Evolutionary conservation across 2,113 vertebrate genomes (phyloP).

Genomic region (Globicephala melas): DNA sequence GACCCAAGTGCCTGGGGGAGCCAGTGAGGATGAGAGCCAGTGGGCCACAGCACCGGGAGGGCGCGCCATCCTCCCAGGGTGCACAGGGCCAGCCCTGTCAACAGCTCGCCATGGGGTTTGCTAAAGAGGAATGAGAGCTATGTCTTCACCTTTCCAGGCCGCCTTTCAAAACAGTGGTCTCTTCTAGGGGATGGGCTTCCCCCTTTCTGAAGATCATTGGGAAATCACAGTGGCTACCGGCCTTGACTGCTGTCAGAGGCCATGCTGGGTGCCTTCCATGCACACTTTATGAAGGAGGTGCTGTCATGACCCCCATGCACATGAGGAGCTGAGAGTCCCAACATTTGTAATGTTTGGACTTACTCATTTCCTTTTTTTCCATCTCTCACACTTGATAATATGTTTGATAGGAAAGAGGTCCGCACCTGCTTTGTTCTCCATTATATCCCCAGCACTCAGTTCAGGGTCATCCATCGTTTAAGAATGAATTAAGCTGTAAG

Average conservation of each 20-base stretch:
- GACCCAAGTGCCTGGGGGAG: neutral
- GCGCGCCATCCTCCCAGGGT: accelerated
- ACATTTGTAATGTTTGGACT: neutral
- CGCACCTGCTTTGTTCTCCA: neutral
- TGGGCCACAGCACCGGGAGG: neutral
- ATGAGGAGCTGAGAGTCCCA: neutral
- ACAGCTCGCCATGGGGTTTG: neutral
- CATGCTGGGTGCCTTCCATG: accelerated
- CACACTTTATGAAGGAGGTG: no score
- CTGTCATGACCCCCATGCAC: neutral
- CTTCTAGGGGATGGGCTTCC: neutral
- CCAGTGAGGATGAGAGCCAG: neutral
- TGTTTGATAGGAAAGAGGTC: neutral
- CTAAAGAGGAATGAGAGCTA: neutral
- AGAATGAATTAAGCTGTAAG: neutral
- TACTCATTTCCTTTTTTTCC: neutral
- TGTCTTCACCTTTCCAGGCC: no score
- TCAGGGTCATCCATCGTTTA: neutral
- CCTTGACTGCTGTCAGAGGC: neutral
- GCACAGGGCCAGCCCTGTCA: accelerated
- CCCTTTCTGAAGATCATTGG: neutral
- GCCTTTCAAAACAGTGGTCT: neutral
- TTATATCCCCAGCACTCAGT: neutral
- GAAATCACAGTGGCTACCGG: neutral
- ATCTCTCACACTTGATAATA: neutral